Base-by-base conservation (phyloP, 2,888 invertebrate genomes). In the Tromatobia lineatoria region DNA sequence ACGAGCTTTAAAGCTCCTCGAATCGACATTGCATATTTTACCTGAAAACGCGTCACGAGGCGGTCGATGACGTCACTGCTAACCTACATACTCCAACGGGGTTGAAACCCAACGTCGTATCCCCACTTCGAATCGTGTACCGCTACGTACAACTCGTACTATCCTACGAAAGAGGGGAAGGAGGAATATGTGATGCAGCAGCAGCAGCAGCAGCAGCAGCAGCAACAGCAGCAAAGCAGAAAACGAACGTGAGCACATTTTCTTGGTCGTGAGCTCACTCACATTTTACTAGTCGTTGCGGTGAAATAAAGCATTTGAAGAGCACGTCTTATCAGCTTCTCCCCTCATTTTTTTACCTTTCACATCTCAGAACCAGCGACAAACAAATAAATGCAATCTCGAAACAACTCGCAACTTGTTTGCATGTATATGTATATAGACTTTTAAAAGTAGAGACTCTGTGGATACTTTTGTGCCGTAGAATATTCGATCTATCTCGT, bases 61-160 rank as follows among this genome's bases (percentile, higher is more conserved):
- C 85, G 82, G 85, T 75, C 77, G 67, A 86, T 91, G 91, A 91
- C 91, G 91, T 91, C 91, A 91, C 87, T 73, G 87, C 85, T 91
- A 91, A 91, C 91, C 91, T 91, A 91, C 90, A 91, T 91, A 88
- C 83, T 86, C 87, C 86, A 87, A 88, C 88, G 83, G 87, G 82
- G 79, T 80, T 84, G 86, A 79, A 85, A 77, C 84, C 67, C 84
- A 85, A 80, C 82, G 80, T 81, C 82, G 82, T 73, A 76, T 85
- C 64, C 70, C 54, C 67, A 23, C 67, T 74, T 42, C 34, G 13
- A 23, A 15, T 42, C 73, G 70, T 67, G 64, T 70, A 74, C 67
- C 76, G 50, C 75, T 81, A 74, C 59, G 74, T 76, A 50, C 45
- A 76, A 69, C 82, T 71, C 71, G 71, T 67, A 64, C 80, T 75